Conservation (phyloP, 2,797 vertebrate genomes). For the Petrocephalus sullivani region DNA sequence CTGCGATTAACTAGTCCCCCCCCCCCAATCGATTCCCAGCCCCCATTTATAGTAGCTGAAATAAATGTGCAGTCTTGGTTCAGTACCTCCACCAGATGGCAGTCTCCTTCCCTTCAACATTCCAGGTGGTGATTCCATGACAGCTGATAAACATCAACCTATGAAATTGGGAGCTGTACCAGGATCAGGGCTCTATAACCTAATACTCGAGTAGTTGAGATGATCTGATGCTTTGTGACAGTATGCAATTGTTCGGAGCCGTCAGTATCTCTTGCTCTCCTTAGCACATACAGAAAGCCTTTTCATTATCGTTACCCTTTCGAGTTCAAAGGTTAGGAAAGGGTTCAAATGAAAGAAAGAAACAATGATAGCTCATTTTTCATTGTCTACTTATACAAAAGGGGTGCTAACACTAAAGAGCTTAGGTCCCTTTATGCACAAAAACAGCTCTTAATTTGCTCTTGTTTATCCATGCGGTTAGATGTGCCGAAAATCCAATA, state of each 20-base stretch:
- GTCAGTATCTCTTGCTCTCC: background rate
- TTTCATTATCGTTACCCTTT: background rate
- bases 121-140: background rate
- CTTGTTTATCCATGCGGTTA: background rate
- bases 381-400: background rate
- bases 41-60: background rate
- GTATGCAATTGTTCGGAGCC: background rate
- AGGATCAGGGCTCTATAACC: background rate
- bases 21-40: background rate
- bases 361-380: background rate
- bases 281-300: background rate
- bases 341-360: background rate
- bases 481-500: conserved; percentile 15
- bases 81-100: background rate
- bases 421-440: background rate
- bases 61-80: background rate
- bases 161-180: background rate
- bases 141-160: background rate
- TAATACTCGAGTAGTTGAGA: background rate
- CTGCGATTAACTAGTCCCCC: background rate
- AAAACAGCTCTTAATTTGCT: background rate
- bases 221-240: background rate
- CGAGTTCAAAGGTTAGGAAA: background rate
- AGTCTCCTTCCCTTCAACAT: background rate
- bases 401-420: background rate